Base-by-base conservation (phyloP, 2,113 vertebrate species). In the Leptodactylus fuscus region DNA sequence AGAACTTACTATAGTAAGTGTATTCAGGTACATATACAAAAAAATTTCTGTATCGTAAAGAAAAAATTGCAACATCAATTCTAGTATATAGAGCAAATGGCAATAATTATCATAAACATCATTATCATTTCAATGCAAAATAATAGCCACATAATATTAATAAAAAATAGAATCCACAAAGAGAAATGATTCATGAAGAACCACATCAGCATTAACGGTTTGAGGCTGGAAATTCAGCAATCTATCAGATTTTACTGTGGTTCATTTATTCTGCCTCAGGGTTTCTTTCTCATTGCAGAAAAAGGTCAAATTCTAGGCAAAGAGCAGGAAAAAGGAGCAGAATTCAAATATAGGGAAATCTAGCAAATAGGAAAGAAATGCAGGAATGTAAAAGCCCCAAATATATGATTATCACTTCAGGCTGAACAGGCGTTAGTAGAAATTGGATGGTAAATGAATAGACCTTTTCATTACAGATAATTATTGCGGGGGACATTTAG, bases 271-370 rank as follows among this genome's bases (percentile, higher is more conserved):
- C 81, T 82, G 87, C 91, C 89, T 85, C 71, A 29, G 87, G 89
- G 86, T n/a, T 87, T 86, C 83, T 89, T 91, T 91, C 88, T 91
- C 87, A 88, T 89, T 90, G 89, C 88, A 88, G 32, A 15, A 16
- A 89, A 90, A 91, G 89, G 88, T 91, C 89, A 89, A 7, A 83
- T 87, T 85, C 36, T 84, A 88, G 80, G 24, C 38, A 15, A 60
- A 83, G 36, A 75, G 18, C 9, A 73, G 18, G 41, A 62, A 83
- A 81, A 82, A 73, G 49, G n/a, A 83, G 18, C 34, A 83, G 13
- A 60, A 62, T 74, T 83, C 70, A 75, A 34, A 83, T 83, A 83
- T 34, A 46, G 70, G 55, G 62, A 73, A 53, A 60, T 16, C 32
- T 24, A 75, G 51, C 34, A 60, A 83, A 75, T 27, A 60, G 27